A percentile compares a stretch with the other conserved stretches of the same genome.
Evolutionary conservation across 2,113 vertebrate genomes (phyloP).

Genomic region (Hippoglossus stenolepis): DNA sequence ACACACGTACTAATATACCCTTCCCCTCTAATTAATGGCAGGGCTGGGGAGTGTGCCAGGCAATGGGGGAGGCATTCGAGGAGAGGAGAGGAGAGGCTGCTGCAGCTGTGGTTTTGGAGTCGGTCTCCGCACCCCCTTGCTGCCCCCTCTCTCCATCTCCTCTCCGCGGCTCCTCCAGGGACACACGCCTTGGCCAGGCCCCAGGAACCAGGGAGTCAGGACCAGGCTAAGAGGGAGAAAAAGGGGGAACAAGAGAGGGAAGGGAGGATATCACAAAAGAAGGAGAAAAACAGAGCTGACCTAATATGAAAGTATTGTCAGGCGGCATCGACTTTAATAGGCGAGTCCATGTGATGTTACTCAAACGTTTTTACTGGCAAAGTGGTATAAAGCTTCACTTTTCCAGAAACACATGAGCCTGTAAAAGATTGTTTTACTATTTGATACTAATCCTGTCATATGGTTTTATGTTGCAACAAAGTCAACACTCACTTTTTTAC

Average conservation of each 20-base stretch:
- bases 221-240: conserved; percentile 79
- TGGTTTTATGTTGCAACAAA: conserved; percentile 23
- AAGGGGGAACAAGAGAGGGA: conserved; percentile 63
- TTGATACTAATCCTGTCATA: conserved; percentile 28
- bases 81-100: conserved; percentile 49
- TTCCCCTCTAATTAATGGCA: conserved; percentile 83
- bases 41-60: conserved; percentile 80
- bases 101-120: conserved; percentile 84
- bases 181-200: conserved; percentile 81
- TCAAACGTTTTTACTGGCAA: conserved; percentile 21
- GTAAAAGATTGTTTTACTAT: conserved; percentile 33
- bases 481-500: neutral
- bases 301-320: conserved; percentile 54
- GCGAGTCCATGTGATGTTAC: conserved; percentile 30
- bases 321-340: conserved; percentile 60
- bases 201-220: conserved; percentile 83
- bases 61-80: conserved; percentile 47
- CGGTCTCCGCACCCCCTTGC: conserved; percentile 76
- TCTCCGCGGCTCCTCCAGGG: conserved; percentile 81
- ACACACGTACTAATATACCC: conserved; percentile 56
- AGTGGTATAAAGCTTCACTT: conserved; percentile 1
- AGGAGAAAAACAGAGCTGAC: conserved; percentile 67
- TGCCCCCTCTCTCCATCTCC: conserved; percentile 82
- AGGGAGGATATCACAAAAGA: conserved; percentile 70
- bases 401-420: conserved; percentile 24